phyloP scores from a whole-genome alignment of 2,888 invertebrate genomes.

The Tetropium fuscum region DNA sequence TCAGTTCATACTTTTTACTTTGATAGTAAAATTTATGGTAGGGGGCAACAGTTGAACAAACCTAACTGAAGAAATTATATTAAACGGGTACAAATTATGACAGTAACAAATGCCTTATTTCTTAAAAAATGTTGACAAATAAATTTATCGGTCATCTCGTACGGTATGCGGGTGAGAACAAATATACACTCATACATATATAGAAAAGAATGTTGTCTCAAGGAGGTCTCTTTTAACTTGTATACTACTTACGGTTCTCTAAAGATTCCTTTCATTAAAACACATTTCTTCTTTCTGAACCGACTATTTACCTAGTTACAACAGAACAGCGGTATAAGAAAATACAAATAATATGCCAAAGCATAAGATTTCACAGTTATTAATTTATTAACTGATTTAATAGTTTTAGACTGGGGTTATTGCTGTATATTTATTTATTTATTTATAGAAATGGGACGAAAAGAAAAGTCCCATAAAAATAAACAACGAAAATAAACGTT shows the following conservation, averaged over 20 bases:
- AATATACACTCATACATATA: slow-evolving; percentile 2
- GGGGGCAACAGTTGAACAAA: not conserved
- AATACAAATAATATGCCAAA: too few species aligned
- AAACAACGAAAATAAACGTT: too few species aligned
- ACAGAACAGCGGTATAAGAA: too few species aligned
- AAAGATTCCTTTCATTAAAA: slow-evolving; percentile 13
- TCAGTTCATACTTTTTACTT: too few species aligned
- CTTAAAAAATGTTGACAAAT: slow-evolving; percentile 13
- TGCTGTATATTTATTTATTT: too few species aligned
- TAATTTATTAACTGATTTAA: too few species aligned
- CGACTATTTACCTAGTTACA: not conserved
- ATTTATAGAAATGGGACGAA: too few species aligned
- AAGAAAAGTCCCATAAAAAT: too few species aligned
- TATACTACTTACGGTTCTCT: slow-evolving; percentile 7
- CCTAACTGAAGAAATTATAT: not conserved
- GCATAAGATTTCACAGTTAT: too few species aligned
- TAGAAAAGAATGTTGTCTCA: slow-evolving; percentile 20
- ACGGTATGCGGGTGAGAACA: slow-evolving; percentile 21
- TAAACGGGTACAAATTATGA: slow-evolving; percentile 2
- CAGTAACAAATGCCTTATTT: slow-evolving; percentile 11
- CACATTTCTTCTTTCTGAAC: slow-evolving; percentile 15
- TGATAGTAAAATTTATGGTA: not conserved
- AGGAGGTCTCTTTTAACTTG: slow-evolving; percentile 10
- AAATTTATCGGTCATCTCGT: slow-evolving; percentile 15
- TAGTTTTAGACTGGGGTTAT: too few species aligned